Percentiles rank a stretch among this genome's conserved stretches.
phyloP scores from a whole-genome alignment of 1,140 invertebrate species.

The Neelides sp. region DNA sequence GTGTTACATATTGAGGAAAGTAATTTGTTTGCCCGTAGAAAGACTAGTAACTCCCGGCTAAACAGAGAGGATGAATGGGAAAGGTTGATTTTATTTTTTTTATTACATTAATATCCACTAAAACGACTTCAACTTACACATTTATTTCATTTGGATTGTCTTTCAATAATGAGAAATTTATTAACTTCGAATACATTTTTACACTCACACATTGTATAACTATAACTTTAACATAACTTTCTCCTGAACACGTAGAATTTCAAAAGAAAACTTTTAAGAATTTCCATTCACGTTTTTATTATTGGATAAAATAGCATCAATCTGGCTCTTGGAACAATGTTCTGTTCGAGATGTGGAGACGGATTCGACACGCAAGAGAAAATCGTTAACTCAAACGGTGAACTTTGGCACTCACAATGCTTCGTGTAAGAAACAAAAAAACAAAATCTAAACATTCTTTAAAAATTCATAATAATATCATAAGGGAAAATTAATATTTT shows the following conservation, averaged over 20 bases:
- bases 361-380: constrained; percentile 92
- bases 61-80: constrained; percentile 17
- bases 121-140: not conserved
- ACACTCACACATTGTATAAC: no score
- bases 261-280: not conserved
- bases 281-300: constrained; percentile 17
- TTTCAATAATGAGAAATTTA: no score
- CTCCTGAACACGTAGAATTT: no score
- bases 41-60: constrained; percentile 3
- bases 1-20: constrained; percentile 26
- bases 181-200: not conserved
- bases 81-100: no score
- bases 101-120: no score
- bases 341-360: constrained; percentile 83
- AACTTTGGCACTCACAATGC: constrained; percentile 96
- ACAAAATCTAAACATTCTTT: constrained; percentile 15
- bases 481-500: constrained; percentile 6
- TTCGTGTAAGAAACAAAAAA: constrained; percentile 75
- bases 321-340: constrained; percentile 78
- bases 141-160: not conserved
- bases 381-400: constrained; percentile 96
- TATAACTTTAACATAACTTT: no score
- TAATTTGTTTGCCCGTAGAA: constrained; percentile 20
- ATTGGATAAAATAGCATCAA: constrained; percentile 48
- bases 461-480: not conserved